Conservation (phyloP, 2,113 vertebrate species). For the Chrysemys picta region DNA sequence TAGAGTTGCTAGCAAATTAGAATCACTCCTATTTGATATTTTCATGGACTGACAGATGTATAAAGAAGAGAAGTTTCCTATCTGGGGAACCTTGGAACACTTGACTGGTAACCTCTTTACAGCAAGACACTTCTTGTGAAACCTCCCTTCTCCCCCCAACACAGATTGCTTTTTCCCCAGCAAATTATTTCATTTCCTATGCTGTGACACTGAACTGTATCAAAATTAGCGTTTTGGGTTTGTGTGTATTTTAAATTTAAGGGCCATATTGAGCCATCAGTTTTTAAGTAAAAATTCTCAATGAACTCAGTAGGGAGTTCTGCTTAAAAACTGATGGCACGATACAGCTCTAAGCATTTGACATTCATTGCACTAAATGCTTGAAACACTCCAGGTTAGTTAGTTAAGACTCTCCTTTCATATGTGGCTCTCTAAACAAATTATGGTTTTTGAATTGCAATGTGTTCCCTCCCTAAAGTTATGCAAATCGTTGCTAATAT, state of each 20-base stretch:
- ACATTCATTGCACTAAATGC: background rate
- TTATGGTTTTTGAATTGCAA: constrained; percentile 10
- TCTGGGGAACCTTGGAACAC: background rate
- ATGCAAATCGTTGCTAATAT: background rate
- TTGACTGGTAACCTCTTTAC: background rate
- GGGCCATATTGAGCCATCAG: background rate
- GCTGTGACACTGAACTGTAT: background rate
- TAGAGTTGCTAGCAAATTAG: background rate
- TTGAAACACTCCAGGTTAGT: background rate
- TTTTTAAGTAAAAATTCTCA: constrained; percentile 24
- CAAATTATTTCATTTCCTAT: background rate
- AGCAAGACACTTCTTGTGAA: background rate
- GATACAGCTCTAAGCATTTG: background rate
- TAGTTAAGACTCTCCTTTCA: constrained; percentile 32
- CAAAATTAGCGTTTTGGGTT: background rate
- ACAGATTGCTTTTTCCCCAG: background rate
- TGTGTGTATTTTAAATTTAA: background rate
- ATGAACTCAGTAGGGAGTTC: background rate
- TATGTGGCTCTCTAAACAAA: background rate
- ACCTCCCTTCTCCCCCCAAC: background rate
- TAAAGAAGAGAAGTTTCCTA: background rate
- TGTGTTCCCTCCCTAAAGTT: background rate
- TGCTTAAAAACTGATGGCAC: background rate
- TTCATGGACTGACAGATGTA: background rate
- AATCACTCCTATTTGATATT: background rate